Base-by-base conservation (phyloP, 92 coral and sea anemone genomes). In the Epizoanthus stellaris region DNA sequence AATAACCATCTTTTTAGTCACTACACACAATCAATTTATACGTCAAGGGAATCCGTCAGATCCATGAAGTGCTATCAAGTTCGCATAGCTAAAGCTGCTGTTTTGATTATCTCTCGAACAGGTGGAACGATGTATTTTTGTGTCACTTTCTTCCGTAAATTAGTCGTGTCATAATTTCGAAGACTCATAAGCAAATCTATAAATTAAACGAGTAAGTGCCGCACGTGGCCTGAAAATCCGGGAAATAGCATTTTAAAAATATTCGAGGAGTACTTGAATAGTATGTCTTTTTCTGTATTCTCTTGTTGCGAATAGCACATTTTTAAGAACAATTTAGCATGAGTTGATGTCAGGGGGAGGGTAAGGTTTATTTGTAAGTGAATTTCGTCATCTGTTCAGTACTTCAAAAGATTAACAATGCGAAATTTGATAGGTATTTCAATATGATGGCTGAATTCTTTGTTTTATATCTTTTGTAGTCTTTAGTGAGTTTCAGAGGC, bases 291-390 rank as follows among this genome's bases (percentile, higher is more conserved):
- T 13, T 11, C 56, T 52, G 12, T 13, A 52, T 52, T 68, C 45
- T 16, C 13, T 17, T 7, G 38, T 61, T 42, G 19, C n/a, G 30
- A 77, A 62, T 16, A 20, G 40, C 59, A 6, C 45, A 62, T 6
- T 76, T 42, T 76, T 20, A 19, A 45, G 7, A 17, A 42, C 21
- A 20, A 62, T 15, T 1, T 14, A 20, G 57, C 67, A 10, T 62
- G 72, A 62, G 43, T 20, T 60, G 10, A 25, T 20, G 60, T 42
- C 34, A 1, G 61, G 72, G 82, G 83, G 61, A 19, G 82, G 73
- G 73, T 58, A 79, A 62, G 38, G 83, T 63, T 7, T 9, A 40
- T 79, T 45, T 42, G 83, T 79, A 13, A 63, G 73, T 15, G 73
- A 68, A 14, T 15, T 79, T 52, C 25, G 20, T 42, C 59, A 16